Percentiles rank a stretch among this genome's conserved stretches.
phyloP scores from a whole-genome alignment of 2,113 vertebrate species.

The Pica pica region DNA sequence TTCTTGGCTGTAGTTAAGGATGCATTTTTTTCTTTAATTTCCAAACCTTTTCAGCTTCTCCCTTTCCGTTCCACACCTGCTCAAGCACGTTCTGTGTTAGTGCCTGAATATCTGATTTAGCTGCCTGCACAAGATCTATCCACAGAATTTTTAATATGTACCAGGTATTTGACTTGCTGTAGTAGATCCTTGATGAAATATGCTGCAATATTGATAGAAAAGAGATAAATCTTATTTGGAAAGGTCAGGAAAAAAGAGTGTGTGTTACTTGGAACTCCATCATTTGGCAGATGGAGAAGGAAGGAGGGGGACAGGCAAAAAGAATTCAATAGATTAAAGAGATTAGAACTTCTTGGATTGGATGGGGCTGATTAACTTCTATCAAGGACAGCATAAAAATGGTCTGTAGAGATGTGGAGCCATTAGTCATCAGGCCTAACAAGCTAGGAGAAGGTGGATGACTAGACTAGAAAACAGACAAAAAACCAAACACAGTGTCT shows the following conservation, averaged over 20 bases:
- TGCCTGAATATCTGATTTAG: neutral
- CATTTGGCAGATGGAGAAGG: neutral
- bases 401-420: neutral
- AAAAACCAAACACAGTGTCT: neutral
- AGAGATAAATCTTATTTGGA: neutral
- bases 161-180: neutral
- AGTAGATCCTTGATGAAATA: neutral
- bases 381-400: slow-evolving; percentile 1
- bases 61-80: neutral
- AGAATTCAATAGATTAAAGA: neutral
- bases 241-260: neutral
- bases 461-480: neutral
- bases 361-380: neutral
- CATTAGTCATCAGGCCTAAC: neutral
- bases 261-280: neutral
- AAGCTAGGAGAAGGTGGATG: neutral
- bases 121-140: neutral
- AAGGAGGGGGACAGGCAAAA: neutral
- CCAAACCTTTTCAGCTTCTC: neutral
- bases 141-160: neutral
- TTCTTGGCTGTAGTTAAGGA: neutral
- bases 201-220: neutral
- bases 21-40: neutral
- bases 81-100: neutral
- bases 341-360: neutral